phyloP scores from a whole-genome alignment of 1,140 invertebrate genomes.

The Drosophila santomea region DNA sequence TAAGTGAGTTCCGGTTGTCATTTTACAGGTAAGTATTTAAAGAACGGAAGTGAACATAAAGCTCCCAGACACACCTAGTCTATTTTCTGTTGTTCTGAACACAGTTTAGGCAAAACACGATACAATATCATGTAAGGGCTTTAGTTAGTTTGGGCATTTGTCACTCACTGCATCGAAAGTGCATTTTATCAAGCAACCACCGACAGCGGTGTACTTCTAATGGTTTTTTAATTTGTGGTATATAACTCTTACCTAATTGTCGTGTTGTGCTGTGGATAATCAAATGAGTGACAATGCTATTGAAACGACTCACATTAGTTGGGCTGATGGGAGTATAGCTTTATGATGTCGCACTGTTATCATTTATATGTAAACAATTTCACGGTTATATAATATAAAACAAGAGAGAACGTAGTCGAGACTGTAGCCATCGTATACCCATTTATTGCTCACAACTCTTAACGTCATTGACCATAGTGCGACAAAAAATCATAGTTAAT shows the following conservation, averaged over 20 bases:
- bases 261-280: neutral
- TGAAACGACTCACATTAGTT: conserved; percentile 21
- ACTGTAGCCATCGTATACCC: no score
- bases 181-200: conserved; percentile 11
- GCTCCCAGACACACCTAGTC: conserved; percentile 48
- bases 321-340: neutral
- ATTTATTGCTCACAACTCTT: no score
- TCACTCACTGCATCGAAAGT: conserved; percentile 33
- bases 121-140: neutral
- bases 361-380: neutral
- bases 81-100: conserved; percentile 36
- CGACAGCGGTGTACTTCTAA: conserved; percentile 14
- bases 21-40: neutral
- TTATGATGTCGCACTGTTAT: neutral
- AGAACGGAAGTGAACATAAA: conserved; percentile 16
- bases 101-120: neutral
- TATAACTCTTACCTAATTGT: conserved; percentile 9
- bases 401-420: no score
- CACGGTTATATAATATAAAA: neutral
- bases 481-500: no score
- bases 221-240: conserved; percentile 45
- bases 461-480: no score
- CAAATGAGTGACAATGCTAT: neutral
- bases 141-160: conserved; percentile 2
- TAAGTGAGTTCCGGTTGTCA: neutral